These are phyloP conservation scores for Xylota sylvarum DNA, from an alignment of 2,888 invertebrate species.

Conservation along the genomic window DNA sequence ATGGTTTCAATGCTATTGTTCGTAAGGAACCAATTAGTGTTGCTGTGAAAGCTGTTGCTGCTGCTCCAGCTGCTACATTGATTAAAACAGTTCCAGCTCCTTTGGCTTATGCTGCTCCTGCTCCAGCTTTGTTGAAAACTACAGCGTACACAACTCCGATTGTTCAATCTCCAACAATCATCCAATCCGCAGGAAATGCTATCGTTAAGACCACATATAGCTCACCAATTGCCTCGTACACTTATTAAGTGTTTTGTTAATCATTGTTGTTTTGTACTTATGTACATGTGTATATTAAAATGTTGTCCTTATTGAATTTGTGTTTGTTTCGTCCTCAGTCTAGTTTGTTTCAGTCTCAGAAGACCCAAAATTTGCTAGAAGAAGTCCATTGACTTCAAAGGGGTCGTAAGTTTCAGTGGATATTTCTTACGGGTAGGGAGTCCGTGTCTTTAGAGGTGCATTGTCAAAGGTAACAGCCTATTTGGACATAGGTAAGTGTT, in stretches of 20 bases:
- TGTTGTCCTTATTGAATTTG: conserved; percentile 2
- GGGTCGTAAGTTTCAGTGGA: no score
- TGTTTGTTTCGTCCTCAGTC: background rate
- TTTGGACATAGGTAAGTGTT: no score
- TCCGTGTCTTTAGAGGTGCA: no score
- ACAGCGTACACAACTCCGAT: conserved; percentile 1
- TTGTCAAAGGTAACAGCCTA: no score
- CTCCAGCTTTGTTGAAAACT: conserved; percentile 53
- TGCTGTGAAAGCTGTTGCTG: conserved; percentile 80
- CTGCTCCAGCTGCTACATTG: conserved; percentile 78
- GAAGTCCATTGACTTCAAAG: no score
- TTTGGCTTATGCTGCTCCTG: conserved; percentile 78
- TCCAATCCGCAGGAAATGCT: conserved; percentile 18
- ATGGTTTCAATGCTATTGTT: conserved; percentile 85
- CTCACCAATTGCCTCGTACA: conserved; percentile 57
- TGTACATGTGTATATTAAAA: background rate
- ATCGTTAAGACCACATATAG: conserved; percentile 62
- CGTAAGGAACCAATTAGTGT: conserved; percentile 83
- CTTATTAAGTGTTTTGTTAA: conserved; percentile 41
- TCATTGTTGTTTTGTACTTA: conserved; percentile 19
- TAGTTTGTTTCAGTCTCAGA: no score
- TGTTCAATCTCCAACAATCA: conserved; percentile 38
- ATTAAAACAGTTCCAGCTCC: conserved; percentile 79
- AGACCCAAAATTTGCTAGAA: no score
- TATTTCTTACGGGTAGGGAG: no score